Base-by-base conservation (phyloP, 2,797 vertebrate genomes). In the Anniella stebbinsi region DNA sequence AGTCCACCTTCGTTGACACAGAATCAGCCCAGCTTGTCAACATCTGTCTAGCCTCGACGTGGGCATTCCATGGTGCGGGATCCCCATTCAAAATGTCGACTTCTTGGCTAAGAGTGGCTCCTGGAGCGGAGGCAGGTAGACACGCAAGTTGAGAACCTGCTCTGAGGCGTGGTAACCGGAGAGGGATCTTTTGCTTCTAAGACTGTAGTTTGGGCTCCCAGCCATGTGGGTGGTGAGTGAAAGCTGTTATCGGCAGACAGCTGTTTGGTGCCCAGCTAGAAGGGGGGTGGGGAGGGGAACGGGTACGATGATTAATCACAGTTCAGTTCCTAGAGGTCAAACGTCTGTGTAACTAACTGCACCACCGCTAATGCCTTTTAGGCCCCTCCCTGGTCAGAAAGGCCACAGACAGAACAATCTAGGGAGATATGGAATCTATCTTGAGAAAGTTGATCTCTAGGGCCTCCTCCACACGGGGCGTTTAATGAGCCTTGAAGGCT, bases 171-270 rank as follows among this genome's bases (percentile, higher is more conserved):
- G n/a, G 88, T 89, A 91, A 89, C 0, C 0, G 66, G 69, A 78
- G 51, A 90, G 80, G 70, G 2, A 23, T 41, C 51, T 91, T 93
- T 92, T 66, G 28, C 57, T 80, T 92, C 91, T 91, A 87, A 33
- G 48, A 83, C n/a, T 76, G n/a, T 30, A 25, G 57, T 92, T 93
- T 89, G 45, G 90, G 85, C 86, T 91, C 30, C 90, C 66, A 80
- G 90, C 90, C 92, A 84, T 18, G 88, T 60, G 83, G 48, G 82
- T 57, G 78, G 0, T 7, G 15, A 89, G 80, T 63, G 94, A 86
- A 93, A 95, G 77, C 57, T 95, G 94, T 90, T 87, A 91, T 77
- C n/a, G 48, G 51, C 12, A 33, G 78, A 87, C 90, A 91, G 84
- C 90, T 91, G 90, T 83, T 76, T 66, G 33, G 84, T 91, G 36